Percentiles rank a stretch among this genome's conserved stretches.
phyloP scores from a whole-genome alignment of 2,797 vertebrate genomes.

The Okamejei kenojei region DNA sequence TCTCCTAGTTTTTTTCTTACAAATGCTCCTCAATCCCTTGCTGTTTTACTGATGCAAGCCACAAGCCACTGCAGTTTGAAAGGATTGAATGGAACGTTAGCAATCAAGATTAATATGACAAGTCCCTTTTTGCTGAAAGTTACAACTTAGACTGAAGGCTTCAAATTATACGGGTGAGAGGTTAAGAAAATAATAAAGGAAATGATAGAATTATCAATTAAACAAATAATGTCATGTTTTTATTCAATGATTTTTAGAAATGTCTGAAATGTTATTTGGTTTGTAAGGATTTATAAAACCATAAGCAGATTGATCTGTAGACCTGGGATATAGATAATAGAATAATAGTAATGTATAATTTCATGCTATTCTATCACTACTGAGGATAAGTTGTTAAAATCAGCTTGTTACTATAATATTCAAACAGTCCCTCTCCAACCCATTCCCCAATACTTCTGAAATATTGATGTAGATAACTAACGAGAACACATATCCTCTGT shows the following conservation, averaged over 20 bases:
- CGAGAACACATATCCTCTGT: background rate
- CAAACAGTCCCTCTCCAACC: background rate
- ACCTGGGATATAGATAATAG: background rate
- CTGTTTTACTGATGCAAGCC: background rate
- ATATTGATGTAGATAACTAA: background rate
- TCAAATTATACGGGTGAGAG: background rate
- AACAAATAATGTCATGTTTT: background rate
- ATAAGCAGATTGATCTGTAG: background rate
- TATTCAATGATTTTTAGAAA: background rate
- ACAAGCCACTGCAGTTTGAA: background rate
- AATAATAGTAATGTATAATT: background rate
- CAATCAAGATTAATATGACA: background rate
- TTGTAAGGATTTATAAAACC: background rate
- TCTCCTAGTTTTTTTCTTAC: no score
- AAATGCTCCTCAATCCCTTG: no score
- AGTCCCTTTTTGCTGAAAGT: background rate
- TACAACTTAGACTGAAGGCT: background rate
- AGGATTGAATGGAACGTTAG: background rate
- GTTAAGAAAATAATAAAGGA: background rate
- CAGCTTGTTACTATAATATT: background rate
- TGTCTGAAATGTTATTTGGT: background rate
- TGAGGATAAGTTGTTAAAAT: constrained; percentile 12
- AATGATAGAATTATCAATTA: background rate
- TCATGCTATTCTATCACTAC: background rate
- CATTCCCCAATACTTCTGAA: background rate